Evolutionary conservation across 1,140 invertebrate species (phyloP).

Genomic region (Ips nitidus): DNA sequence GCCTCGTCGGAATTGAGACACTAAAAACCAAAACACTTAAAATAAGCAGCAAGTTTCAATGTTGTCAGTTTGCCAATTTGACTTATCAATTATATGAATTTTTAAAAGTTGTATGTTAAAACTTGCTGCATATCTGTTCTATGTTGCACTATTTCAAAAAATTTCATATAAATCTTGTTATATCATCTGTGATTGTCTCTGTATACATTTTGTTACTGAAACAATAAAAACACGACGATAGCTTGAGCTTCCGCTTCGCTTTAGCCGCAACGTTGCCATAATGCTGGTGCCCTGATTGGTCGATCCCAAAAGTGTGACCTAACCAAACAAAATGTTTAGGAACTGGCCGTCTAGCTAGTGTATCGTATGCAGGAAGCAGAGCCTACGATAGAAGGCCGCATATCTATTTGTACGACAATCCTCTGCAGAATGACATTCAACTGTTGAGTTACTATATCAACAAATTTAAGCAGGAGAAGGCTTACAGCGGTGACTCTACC

Average conservation of each 20-base stretch:
- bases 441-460: conserved; percentile 52
- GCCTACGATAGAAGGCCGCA: conserved; percentile 70
- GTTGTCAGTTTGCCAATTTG: too few relatives aligned
- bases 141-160: too few relatives aligned
- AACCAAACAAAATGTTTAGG: conserved; percentile 52
- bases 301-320: conserved; percentile 22
- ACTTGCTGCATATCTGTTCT: too few relatives aligned
- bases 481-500: conserved; percentile 29
- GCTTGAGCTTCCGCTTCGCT: not conserved
- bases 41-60: too few relatives aligned
- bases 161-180: too few relatives aligned
- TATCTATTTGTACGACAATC: conserved; percentile 63
- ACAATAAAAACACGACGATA: too few relatives aligned
- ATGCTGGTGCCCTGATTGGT: not conserved
- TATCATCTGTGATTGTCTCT: too few relatives aligned
- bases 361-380: conserved; percentile 76
- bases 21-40: too few relatives aligned
- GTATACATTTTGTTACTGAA: too few relatives aligned
- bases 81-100: too few relatives aligned
- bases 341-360: conserved; percentile 72
- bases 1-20: not conserved
- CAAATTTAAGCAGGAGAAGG: conserved; percentile 51
- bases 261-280: not conserved
- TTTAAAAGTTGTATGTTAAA: too few relatives aligned
- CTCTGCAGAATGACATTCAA: conserved; percentile 51